Evolutionary conservation across 2,113 vertebrate genomes (phyloP).

Genomic region (Todiramphus saurophagus): DNA sequence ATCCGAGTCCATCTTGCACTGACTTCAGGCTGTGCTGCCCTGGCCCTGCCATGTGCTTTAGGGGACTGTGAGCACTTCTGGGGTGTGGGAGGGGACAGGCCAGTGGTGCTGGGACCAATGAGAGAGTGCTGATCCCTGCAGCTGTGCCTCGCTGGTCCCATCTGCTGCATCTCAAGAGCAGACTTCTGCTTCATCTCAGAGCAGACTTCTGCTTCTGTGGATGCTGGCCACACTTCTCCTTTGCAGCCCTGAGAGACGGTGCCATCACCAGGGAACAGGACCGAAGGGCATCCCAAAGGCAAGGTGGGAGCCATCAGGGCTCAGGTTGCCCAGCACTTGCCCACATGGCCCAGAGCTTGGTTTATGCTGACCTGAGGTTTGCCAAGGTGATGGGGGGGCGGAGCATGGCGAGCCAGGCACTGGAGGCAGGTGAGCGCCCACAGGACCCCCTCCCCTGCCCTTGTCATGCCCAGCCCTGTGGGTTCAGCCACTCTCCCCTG

Average conservation of each 20-base stretch:
- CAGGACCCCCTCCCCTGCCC: rapidly evolving
- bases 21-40: background rate
- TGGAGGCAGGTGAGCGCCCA: slow-evolving; percentile 46
- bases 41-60: rapidly evolving
- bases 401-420: background rate
- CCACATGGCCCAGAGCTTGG: slow-evolving; percentile 25
- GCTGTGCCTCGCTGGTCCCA: slow-evolving; percentile 6
- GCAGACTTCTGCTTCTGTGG: slow-evolving; percentile 40
- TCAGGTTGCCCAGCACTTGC: rapidly evolving
- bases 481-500: background rate
- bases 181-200: slow-evolving; percentile 35
- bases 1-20: background rate
- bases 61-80: background rate
- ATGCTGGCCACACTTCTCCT: background rate
- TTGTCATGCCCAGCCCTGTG: background rate
- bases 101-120: background rate
- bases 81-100: background rate
- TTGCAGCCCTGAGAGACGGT: background rate
- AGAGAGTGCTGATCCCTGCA: background rate
- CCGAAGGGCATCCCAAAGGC: background rate
- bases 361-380: slow-evolving; percentile 58
- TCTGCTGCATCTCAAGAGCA: background rate
- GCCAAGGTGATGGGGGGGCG: slow-evolving; percentile 10
- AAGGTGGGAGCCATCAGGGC: background rate
- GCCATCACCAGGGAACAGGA: rapidly evolving